Evolutionary conservation across 1,140 invertebrate species (phyloP).

Genomic region (Ptiloglossa arizonensis): DNA sequence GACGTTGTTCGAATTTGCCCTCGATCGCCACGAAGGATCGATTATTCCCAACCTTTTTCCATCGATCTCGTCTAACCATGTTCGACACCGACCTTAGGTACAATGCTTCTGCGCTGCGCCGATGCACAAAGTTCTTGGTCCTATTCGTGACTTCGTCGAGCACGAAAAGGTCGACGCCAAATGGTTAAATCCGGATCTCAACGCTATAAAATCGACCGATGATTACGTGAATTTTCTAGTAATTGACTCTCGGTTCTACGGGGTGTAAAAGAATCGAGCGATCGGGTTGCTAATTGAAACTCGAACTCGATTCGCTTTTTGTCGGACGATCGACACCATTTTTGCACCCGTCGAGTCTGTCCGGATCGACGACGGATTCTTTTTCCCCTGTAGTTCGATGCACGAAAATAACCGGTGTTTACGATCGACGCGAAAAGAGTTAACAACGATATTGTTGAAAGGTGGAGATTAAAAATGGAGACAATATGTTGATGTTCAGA

Average conservation of each 20-base stretch:
- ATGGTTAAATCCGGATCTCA: constrained; percentile 54
- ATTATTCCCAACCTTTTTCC: too few relatives aligned
- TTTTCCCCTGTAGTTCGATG: neutral
- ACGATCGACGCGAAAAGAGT: too few relatives aligned
- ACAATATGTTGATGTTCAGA: constrained; percentile 55
- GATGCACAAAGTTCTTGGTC: constrained; percentile 62
- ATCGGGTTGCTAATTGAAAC: neutral
- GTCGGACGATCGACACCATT: too few relatives aligned
- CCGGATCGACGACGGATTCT: neutral
- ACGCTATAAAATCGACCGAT: constrained; percentile 18
- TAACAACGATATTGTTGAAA: constrained; percentile 3
- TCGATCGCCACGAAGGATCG: too few relatives aligned
- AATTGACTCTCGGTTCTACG: neutral
- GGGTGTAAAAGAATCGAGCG: neutral
- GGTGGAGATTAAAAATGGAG: constrained; percentile 51
- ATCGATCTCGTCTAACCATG: neutral
- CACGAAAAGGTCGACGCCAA: constrained; percentile 5
- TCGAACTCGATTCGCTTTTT: too few relatives aligned
- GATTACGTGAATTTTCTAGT: constrained; percentile 50
- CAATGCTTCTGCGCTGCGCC: constrained; percentile 41
- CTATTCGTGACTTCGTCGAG: constrained; percentile 54
- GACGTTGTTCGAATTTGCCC: too few relatives aligned
- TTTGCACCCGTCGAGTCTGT: too few relatives aligned
- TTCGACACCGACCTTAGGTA: constrained; percentile 7
- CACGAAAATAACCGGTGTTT: too few relatives aligned